Conservation (phyloP, 1,140 invertebrate genomes). For the Bursaphelenchus mucronatus region DNA sequence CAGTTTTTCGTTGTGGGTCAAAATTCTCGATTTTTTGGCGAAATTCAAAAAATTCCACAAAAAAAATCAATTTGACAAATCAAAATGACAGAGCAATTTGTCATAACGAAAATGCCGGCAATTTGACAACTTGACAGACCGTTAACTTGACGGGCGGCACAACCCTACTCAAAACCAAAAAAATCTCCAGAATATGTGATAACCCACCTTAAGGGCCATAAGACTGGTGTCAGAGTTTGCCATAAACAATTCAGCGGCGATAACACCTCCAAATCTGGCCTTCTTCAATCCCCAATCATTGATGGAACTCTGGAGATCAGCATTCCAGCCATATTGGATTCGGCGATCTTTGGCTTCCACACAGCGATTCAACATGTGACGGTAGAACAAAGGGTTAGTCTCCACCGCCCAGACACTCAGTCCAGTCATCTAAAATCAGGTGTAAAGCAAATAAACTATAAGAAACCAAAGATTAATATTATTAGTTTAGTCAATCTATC, state of each 20-base stretch:
- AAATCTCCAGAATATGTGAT: not conserved
- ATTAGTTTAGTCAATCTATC: slow-evolving; percentile 10
- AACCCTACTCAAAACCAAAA: not conserved
- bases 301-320: slow-evolving; percentile 29
- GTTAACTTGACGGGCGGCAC: no score
- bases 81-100: no score
- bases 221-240: not conserved
- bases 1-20: no score
- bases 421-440: slow-evolving; percentile 32
- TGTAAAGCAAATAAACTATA: not conserved
- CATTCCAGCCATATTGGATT: slow-evolving; percentile 37
- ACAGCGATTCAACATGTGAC: slow-evolving; percentile 50
- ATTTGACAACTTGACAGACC: no score
- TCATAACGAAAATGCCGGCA: no score
- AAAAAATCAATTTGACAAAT: no score
- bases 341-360: slow-evolving; percentile 40
- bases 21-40: no score
- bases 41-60: not conserved
- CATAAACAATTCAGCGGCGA: slow-evolving; percentile 49
- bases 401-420: slow-evolving; percentile 55
- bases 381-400: slow-evolving; percentile 46
- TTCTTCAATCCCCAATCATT: slow-evolving; percentile 39
- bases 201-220: slow-evolving; percentile 2
- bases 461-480: not conserved
- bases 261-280: slow-evolving; percentile 43